A percentile compares a stretch with the other conserved stretches of the same genome.
Evolutionary conservation across 2,113 vertebrate genomes (phyloP).

Genomic region (Promerops cafer): DNA sequence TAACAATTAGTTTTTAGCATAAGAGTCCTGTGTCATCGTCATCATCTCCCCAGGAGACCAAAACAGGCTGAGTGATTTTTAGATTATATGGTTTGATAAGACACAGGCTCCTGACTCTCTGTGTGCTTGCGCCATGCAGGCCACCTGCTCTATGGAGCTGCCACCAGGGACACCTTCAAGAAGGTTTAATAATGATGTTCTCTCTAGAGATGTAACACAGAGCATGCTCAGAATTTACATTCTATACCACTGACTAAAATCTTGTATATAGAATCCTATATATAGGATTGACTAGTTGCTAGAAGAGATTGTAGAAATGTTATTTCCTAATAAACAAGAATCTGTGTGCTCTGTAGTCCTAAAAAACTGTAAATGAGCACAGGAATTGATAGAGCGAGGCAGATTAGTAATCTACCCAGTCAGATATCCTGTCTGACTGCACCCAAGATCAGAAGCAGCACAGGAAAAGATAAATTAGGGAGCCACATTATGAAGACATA

Average conservation of each 20-base stretch:
- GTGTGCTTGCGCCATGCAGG: conserved; percentile 25
- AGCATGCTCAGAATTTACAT: conserved; percentile 43
- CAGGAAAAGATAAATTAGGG: background rate
- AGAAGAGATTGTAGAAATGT: background rate
- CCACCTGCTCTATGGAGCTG: conserved; percentile 70
- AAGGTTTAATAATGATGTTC: conserved; percentile 56
- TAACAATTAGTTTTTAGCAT: conserved; percentile 74
- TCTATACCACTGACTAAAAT: conserved; percentile 28
- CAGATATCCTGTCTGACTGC: background rate
- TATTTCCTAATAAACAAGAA: background rate
- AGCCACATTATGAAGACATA: background rate
- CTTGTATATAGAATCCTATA: background rate
- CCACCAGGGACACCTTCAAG: conserved; percentile 55
- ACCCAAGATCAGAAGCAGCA: background rate
- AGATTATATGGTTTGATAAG: conserved; percentile 67
- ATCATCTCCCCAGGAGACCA: conserved; percentile 63
- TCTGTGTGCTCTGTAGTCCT: background rate
- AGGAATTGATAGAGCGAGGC: background rate
- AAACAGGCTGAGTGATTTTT: conserved; percentile 65
- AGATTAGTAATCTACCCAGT: background rate
- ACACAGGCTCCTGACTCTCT: conserved; percentile 56
- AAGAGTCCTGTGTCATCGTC: conserved; percentile 36
- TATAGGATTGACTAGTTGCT: background rate
- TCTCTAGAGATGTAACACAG: conserved; percentile 53
- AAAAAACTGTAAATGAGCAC: background rate